Base-by-base conservation (phyloP, 2,888 invertebrate genomes). In the Drosophila mayaguana region DNA sequence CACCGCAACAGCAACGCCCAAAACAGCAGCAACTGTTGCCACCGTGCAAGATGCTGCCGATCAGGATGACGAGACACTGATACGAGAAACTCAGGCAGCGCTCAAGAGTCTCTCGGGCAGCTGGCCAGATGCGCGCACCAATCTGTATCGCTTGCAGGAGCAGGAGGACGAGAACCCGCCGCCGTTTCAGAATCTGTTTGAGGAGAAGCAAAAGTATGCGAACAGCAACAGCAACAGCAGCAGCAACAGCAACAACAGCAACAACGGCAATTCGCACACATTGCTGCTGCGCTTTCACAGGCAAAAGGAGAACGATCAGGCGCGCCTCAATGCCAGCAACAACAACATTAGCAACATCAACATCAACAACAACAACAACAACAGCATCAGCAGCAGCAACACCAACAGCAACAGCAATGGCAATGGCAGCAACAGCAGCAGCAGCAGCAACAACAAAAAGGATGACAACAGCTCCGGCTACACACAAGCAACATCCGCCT, bases 11-110 rank as follows among this genome's bases (percentile, higher is more conserved):
- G 40, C 48, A 2, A 40, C 46, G 20, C 18, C 38, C 12, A 61
- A 60, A 28, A 20, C 53, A 63, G 6, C 78, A 48, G 56, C 55
- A n/a, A 50, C 51, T 5, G 34, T 45, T 48, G 59, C 64, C 18
- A 51, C 50, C 51, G 63, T 62, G 3, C 55, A 57, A 25, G 77
- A 78, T 16, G 76, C 45, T 11, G 93, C 93, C 60, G 93, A 93
- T 46, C 95, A 96, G 83, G 96, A 97, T 83, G 96, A 97, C 90
- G 97, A 97, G 91, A 96, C 96, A 0, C 94, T 97, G 62, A 97
- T 98, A 74, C 94, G 97, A 57, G 97, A 98, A 92, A 97, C 98
- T 3, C 97, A 97, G 91, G 97, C 97, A 2, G 97, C 97, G 0
- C 92, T 98, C 36, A 96, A 97, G 92, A 96, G 96, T 81, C 93